phyloP scores from a whole-genome alignment of 1,140 invertebrate species.

The Heterodera schachtii region DNA sequence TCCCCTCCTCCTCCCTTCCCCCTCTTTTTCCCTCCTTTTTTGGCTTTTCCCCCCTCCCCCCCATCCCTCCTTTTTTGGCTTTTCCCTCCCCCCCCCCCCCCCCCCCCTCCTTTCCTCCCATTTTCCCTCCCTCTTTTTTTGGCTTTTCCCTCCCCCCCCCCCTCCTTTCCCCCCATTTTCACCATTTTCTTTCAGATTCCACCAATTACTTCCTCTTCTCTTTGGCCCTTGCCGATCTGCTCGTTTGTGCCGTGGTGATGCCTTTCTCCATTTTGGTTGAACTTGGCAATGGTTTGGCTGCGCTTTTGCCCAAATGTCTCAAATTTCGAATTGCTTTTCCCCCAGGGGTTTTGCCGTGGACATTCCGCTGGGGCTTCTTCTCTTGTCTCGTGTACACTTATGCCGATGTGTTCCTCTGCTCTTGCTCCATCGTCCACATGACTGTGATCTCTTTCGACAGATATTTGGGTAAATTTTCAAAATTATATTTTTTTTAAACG shows the following conservation, averaged over 20 bases:
- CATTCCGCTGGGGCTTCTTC: constrained; percentile 73
- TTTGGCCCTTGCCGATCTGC: constrained; percentile 67
- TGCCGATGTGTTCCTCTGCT: constrained; percentile 90
- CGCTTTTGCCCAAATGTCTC: neutral
- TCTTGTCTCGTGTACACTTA: constrained; percentile 92
- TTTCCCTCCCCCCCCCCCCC: neutral
- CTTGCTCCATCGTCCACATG: constrained; percentile 93
- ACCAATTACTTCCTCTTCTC: constrained; percentile 69
- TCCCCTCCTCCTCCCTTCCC: constrained; percentile 28
- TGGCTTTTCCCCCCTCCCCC: neutral
- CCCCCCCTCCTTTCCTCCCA: too few species aligned
- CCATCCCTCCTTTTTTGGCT: neutral
- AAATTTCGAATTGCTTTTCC: constrained; percentile 16
- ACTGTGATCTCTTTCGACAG: constrained; percentile 90
- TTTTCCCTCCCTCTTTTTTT: constrained; percentile 35
- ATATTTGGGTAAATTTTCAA: constrained; percentile 74
- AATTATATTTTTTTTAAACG: too few species aligned
- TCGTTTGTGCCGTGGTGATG: constrained; percentile 65
- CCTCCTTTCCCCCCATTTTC: neutral
- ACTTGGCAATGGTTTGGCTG: constrained; percentile 18
- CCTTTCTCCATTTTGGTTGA: constrained; percentile 61
- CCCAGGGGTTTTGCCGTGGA: constrained; percentile 82
- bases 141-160: too few species aligned
- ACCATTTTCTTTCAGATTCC: neutral
- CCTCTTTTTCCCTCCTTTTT: neutral